Evolutionary conservation across 2,797 vertebrate species (phyloP), one percentile per base, ranked within the genome.

Genomic region (Enteromius mattozi): DNA sequence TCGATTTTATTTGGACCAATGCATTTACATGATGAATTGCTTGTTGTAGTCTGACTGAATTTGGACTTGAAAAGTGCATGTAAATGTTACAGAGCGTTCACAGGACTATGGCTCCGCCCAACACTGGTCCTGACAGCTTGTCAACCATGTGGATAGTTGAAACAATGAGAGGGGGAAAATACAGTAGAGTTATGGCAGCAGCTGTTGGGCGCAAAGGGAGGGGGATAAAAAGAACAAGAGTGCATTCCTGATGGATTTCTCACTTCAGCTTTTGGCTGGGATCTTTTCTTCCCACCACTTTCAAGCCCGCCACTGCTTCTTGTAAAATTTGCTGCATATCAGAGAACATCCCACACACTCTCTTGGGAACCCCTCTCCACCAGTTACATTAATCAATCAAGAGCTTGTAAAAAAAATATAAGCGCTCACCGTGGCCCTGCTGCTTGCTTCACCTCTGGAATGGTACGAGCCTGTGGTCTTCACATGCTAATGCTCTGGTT

Each of bases 221-320:
- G 91, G 87, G 88, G 87, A 90, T 89, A 80, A 89, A 89, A 89
- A 83, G 80, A 89, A 72, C 75, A 72, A 69, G 85, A 89, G 88
- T 90, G 85, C 96, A 97, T 98, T 98, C 97, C 96, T 96, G 92
- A 87, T 90, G 83, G 90, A 94, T 97, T 96, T 95, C 95, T 97
- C 96, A 96, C 92, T 91, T 93, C 90, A 51, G 90, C 86, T 95
- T 94, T 96, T 97, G 97, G 96, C 95, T 93, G 86, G 82, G 90
- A 89, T 87, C 69, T 86, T 89, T 91, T 88, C 96, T 97, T 97
- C 97, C 96, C 97, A 96, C 95, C 95, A 92, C 94, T 93, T 94
- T 92, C 92, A 93, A 94, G 93, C 93, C 93, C 91, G 88, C 95
- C 87, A 87, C 78, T 70, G 91, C 93, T 94, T 89, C 93, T 92